Evolutionary conservation across 2,888 invertebrate genomes (phyloP), one percentile per base, ranked within the genome.

Genomic region (Omphaloscelis lunosa): DNA sequence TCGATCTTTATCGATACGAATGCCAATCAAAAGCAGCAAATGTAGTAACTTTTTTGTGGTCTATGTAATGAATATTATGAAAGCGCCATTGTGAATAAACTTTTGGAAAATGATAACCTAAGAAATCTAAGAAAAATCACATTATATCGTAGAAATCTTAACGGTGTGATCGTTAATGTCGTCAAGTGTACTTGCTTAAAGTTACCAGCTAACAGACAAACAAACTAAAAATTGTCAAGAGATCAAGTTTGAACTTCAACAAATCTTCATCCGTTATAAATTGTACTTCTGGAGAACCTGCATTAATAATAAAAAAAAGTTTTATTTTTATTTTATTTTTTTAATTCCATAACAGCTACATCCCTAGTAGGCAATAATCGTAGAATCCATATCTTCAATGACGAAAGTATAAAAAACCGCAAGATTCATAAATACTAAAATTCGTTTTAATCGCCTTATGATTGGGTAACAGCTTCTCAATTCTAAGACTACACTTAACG

Each of bases 401-500:
- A 58, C 66, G 61, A 71, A 58, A 68, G 34, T 17, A 62, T 45
- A 68, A 27, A 27, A 72, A 61, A 45, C 5, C 7, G 34, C 20
- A 23, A 48, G 5, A 53, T 56, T 58, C 12, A 58, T 65, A 77
- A 72, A 51, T 29, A 70, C 62, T 48, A 1, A 41, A 41, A 65
- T 66, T 27, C 51, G 66, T 80, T 84, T 71, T 72, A 56, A 75
- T 69, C 29, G 17, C 23, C 5, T 15, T 45, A 29, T 15, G 34
- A 59, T 82, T 82, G n/a, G 29, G 48, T 70, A 63, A 82, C 6
- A 15, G 59, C 20, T 51, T 70, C 23, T 51, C 51, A 75, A 39
- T 56, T 70, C 15, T 34, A 79, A 75, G 39, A 29, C 9, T 62
- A 41, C 23, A 56, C 7, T 79, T 75, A 67, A 59, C 48, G 53